Base-by-base conservation (phyloP, 2,113 vertebrate species). In the Herpailurus yagouaroundi region DNA sequence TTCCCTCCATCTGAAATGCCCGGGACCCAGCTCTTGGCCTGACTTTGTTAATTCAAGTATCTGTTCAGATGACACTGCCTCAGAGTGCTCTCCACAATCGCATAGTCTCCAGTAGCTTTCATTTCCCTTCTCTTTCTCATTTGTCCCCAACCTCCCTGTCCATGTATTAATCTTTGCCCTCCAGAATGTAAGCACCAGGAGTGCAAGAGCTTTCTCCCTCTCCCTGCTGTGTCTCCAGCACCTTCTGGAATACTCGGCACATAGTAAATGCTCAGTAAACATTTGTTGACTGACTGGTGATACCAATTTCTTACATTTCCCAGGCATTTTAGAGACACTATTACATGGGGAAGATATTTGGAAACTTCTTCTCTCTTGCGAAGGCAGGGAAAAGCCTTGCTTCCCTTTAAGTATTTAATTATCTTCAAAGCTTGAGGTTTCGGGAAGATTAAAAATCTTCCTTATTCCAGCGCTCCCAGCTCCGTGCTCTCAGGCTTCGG, bases 401-500 rank as follows among this genome's bases (percentile, higher is more conserved):
- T 93, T 91, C 63, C 95, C 48, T 12, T 93, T 81, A 79, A 91
- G 96, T 92, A 95, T 92, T 97, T 94, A 74, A 66, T 94, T 97
- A 50, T 73, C 38, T 87, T 82, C 96, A 79, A 89, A 89, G 80
- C 29, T 14, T 50, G 64, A 79, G 31, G 52, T 92, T 90, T 85
- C n/a, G 15, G 64, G 64, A 77, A 16, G n/a, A 82, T 95, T 84
- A 79, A 79, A 80, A 66, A 3, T 85, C 66, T 68, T 95, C 89
- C 52, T 83, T 10, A 36, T 94, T 94, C 50, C 60, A 2, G 11
- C 33, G 77, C 80, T 94, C 74, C 41, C 19, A 45, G 84, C n/a
- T 41, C 33, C n/a, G 7, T 4, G 64, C 50, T 77, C 52, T 48
- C 81, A 57, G 76, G 80, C 25, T 84, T 80, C n/a, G 57, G 55